Percentiles rank a stretch among this genome's conserved stretches.
Evolutionary conservation across 2,888 invertebrate genomes (phyloP).

Genomic region (Tricholauxania praeusta): DNA sequence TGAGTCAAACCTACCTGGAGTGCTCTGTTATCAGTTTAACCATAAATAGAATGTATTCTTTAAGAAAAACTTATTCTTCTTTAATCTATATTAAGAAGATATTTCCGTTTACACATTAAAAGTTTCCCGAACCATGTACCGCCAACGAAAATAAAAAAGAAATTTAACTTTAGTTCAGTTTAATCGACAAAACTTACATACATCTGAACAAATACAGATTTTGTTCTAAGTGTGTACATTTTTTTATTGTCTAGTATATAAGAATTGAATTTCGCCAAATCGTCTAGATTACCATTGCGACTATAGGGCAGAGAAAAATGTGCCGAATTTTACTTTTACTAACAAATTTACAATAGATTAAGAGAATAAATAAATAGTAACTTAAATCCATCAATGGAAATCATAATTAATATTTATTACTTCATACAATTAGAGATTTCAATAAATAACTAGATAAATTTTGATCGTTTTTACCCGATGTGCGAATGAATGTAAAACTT

Average conservation of each 20-base stretch:
- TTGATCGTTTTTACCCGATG: slow-evolving; percentile 22
- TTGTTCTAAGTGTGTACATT: slow-evolving; percentile 10
- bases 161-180: too few relatives aligned
- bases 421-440: neutral
- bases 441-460: slow-evolving; percentile 25
- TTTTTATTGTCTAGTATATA: slow-evolving; percentile 24
- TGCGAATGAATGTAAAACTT: neutral
- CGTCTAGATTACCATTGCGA: neutral
- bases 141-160: too few relatives aligned
- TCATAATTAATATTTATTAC: slow-evolving; percentile 14
- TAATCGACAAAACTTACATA: too few relatives aligned
- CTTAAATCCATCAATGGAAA: neutral
- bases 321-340: slow-evolving; percentile 37
- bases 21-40: too few relatives aligned
- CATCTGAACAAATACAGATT: neutral
- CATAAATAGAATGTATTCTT: too few relatives aligned
- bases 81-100: too few relatives aligned
- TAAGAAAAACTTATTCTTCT: too few relatives aligned
- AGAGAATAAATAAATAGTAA: slow-evolving; percentile 11
- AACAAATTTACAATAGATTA: slow-evolving; percentile 14
- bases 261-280: slow-evolving; percentile 23
- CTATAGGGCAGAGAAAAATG: slow-evolving; percentile 17
- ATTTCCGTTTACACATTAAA: too few relatives aligned
- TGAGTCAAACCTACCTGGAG: too few relatives aligned
- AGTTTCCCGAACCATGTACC: too few relatives aligned